These are phyloP conservation scores for Meteorus colon DNA, from an alignment of 2,888 invertebrate species.

Conservation along the genomic window DNA sequence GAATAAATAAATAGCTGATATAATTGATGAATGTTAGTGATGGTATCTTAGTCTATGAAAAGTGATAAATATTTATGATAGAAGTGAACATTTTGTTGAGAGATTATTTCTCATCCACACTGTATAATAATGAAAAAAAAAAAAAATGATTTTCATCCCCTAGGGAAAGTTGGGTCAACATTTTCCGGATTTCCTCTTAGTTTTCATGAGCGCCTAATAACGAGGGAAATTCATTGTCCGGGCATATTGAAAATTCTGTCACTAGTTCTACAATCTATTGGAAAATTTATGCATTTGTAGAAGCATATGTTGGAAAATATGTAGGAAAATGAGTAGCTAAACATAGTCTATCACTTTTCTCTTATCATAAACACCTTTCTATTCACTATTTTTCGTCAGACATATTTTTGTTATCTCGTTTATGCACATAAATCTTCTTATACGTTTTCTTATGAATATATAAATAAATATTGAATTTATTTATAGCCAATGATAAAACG, in stretches of 20 bases:
- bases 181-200: conserved; percentile 43
- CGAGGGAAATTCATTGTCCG: conserved; percentile 64
- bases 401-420: neutral
- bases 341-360: no score
- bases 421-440: neutral
- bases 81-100: no score
- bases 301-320: no score
- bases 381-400: no score
- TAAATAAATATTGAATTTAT: neutral
- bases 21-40: no score
- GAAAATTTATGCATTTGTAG: neutral
- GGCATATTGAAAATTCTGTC: conserved; percentile 61
- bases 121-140: neutral
- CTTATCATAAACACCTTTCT: no score
- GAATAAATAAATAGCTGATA: no score
- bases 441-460: neutral
- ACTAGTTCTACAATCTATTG: conserved; percentile 20
- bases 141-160: conserved; percentile 35
- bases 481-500: neutral
- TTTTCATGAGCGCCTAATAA: conserved; percentile 61
- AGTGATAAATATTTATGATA: no score
- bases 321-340: no score
- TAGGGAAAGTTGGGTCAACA: conserved; percentile 43
- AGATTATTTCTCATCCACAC: no score
- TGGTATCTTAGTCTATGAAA: no score